A percentile compares a stretch with the other conserved stretches of the same genome.
Conservation (phyloP, 1,140 invertebrate species). For the Latrodectus geometricus region DNA sequence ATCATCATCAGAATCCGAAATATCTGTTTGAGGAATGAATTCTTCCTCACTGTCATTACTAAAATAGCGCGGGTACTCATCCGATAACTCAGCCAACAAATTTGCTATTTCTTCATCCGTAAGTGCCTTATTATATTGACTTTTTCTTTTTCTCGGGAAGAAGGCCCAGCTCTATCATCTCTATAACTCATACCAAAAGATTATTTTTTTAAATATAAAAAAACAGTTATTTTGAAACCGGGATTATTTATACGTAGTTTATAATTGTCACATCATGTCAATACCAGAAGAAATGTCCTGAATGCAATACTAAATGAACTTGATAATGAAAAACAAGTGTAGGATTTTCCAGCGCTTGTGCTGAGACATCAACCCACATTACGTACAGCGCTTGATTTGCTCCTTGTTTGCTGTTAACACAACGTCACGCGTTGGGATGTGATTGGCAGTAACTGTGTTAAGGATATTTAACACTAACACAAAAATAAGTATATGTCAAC, state of each 20-base stretch:
- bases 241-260: not conserved
- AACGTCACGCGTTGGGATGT: too few species aligned
- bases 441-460: too few species aligned
- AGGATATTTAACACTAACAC: too few species aligned
- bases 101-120: conserved; percentile 15
- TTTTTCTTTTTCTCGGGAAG: not conserved
- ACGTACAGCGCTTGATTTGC: too few species aligned
- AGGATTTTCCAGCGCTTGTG: not conserved
- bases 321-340: not conserved
- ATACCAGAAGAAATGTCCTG: not conserved
- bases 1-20: not conserved
- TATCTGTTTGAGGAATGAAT: not conserved
- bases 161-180: not conserved
- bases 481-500: too few species aligned
- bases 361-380: too few species aligned
- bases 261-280: not conserved
- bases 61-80: not conserved
- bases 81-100: not conserved
- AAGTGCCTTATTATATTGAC: not conserved
- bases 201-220: not conserved
- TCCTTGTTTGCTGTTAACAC: too few species aligned
- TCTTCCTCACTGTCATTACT: not conserved
- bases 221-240: not conserved
- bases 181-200: not conserved
- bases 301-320: not conserved